Evolutionary conservation across 2,113 vertebrate genomes (phyloP).

Genomic region (Hippocampus guttulatus): DNA sequence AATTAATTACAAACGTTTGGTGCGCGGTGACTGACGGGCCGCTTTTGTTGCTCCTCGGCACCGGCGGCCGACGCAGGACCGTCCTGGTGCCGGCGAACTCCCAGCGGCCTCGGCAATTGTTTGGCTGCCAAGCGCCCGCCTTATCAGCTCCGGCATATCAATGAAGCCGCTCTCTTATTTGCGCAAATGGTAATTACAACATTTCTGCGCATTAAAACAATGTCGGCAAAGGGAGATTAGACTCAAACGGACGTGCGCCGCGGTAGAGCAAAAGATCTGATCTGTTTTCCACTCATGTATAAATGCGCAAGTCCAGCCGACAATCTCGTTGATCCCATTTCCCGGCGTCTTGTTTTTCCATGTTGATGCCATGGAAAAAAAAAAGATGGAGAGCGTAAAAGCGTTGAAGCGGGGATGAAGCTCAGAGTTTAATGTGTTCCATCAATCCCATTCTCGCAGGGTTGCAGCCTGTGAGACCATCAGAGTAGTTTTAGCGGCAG

Average conservation of each 20-base stretch:
- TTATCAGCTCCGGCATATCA: slow-evolving; percentile 88
- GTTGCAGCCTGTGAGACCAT: slow-evolving; percentile 57
- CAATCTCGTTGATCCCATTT: slow-evolving; percentile 37
- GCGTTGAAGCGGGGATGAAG: slow-evolving; percentile 67
- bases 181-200: slow-evolving; percentile 96
- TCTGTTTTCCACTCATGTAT: slow-evolving; percentile 23
- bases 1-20: slow-evolving; percentile 98
- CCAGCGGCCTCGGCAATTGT: slow-evolving; percentile 90
- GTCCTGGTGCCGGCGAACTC: slow-evolving; percentile 77
- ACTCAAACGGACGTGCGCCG: slow-evolving; percentile 41
- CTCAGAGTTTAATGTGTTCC: slow-evolving; percentile 65
- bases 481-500: slow-evolving; percentile 70
- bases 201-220: slow-evolving; percentile 87
- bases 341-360: slow-evolving; percentile 26
- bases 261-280: slow-evolving; percentile 36
- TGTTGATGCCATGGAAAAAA: slow-evolving; percentile 29
- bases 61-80: slow-evolving; percentile 87
- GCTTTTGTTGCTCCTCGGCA: slow-evolving; percentile 86
- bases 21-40: slow-evolving; percentile 82
- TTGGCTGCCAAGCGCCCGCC: slow-evolving; percentile 76
- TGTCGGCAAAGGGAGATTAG: slow-evolving; percentile 60
- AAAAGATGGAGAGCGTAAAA: slow-evolving; percentile 53
- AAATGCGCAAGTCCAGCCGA: slow-evolving; percentile 31
- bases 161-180: slow-evolving; percentile 88
- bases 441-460: slow-evolving; percentile 63